Evolutionary conservation across 2,888 invertebrate genomes (phyloP).

Genomic region (Megalurothrips usitatus): DNA sequence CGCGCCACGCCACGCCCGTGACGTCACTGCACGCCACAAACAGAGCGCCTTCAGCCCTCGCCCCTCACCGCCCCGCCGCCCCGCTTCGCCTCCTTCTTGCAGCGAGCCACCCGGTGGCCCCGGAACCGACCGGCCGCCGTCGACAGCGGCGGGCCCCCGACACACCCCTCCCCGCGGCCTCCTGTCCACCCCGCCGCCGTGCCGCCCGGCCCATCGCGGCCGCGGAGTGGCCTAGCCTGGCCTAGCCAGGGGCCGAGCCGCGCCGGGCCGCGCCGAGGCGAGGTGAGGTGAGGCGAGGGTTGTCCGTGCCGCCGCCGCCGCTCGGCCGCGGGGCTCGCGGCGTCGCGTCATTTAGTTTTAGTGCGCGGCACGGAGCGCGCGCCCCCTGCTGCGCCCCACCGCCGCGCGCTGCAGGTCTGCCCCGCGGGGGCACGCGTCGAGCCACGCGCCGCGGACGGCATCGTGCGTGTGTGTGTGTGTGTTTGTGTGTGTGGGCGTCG

Average conservation of each 20-base stretch:
- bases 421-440: background rate
- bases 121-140: background rate
- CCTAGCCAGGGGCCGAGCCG: background rate
- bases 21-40: background rate
- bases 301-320: background rate
- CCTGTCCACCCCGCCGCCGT: background rate
- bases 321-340: background rate
- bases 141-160: background rate
- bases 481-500: too few relatives aligned
- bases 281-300: background rate
- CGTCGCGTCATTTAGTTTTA: slow-evolving; percentile 6
- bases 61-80: slow-evolving; percentile 11
- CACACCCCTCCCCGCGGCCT: background rate
- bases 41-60: background rate
- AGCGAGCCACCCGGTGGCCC: background rate
- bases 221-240: background rate
- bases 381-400: background rate
- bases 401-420: background rate
- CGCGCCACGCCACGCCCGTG: background rate
- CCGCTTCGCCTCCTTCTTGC: background rate
- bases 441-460: too few relatives aligned
- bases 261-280: background rate
- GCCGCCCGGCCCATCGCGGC: background rate
- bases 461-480: too few relatives aligned
- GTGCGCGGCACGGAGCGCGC: background rate